phyloP scores from a whole-genome alignment of 1,140 invertebrate species.

The Lordiphosa clarofinis region DNA sequence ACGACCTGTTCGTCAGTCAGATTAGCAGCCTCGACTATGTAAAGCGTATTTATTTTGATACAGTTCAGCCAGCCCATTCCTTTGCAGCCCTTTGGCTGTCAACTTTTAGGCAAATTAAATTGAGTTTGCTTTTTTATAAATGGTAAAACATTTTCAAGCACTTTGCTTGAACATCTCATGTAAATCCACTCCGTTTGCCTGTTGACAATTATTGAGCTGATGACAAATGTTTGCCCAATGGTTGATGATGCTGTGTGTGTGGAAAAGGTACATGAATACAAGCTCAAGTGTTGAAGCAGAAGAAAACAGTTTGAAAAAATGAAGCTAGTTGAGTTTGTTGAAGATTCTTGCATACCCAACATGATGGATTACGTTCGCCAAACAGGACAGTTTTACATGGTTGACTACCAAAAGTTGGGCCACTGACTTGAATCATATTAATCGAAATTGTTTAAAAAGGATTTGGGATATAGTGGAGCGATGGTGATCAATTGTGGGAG shows the following conservation, averaged over 20 bases:
- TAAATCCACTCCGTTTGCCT: conserved; percentile 23
- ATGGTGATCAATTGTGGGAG: too few species aligned
- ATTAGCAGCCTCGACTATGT: conserved; percentile 60
- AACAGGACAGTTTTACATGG: too few species aligned
- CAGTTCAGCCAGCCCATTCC: conserved; percentile 50
- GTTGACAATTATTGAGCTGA: conserved; percentile 71
- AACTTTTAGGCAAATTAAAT: conserved; percentile 70
- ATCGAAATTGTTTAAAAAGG: too few species aligned
- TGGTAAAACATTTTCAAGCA: conserved; percentile 60
- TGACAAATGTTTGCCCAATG: conserved; percentile 51
- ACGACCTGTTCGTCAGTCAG: conserved; percentile 46
- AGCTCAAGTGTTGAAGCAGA: not conserved
- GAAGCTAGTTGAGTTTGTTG: too few species aligned
- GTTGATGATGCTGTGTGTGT: not conserved
- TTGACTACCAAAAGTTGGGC: too few species aligned
- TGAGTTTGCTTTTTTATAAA: conserved; percentile 70
- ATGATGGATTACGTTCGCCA: too few species aligned
- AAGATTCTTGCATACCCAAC: too few species aligned
- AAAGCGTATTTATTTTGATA: conserved; percentile 72
- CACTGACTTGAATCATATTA: too few species aligned
- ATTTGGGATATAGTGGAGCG: too few species aligned
- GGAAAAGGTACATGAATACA: too few species aligned
- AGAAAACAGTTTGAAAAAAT: not conserved
- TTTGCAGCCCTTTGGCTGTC: conserved; percentile 30
- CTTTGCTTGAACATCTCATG: conserved; percentile 50